Evolutionary conservation across 2,888 invertebrate genomes (phyloP), one percentile per base, ranked within the genome.

Genomic region (Leucozona laternaria): DNA sequence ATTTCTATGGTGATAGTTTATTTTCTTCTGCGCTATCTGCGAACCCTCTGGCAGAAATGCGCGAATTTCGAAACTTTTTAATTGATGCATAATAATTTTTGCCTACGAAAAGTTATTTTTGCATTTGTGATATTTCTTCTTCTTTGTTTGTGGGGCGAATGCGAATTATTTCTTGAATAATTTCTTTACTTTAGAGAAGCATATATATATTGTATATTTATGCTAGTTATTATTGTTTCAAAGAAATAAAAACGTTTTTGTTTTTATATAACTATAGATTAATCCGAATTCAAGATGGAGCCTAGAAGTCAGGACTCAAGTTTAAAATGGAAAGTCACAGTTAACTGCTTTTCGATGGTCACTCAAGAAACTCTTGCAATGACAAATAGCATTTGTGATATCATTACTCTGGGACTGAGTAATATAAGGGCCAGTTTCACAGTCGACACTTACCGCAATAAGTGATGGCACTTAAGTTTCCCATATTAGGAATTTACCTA

Each of bases 71-170:
- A 77, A 85, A 80, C 55, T 73, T 85, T 83, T 77, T 85, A 85
- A 85, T 85, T 85, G 81, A 81, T 77, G 85, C 72, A 85, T 81
- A 81, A 77, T 73, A 48, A 77, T 80, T 76, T 77, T 80, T 53
- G 76, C 80, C 71, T 72, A 55, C 80, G 50, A 66, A 71, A 60
- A 72, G 71, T 77, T 64, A 40, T 45, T 76, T 80, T 73, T 48
- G 80, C 85, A 53, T 72, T 50, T 64, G 37, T 75, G 70, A 53
- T 66, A 76, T 62, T 22, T 53, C 37, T 20, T 43, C 28, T 8
- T 8, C 28, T 34, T 8, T 10, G 7, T 28, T 55, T 53, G 22
- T 5, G n/a, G 11, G 60, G 31, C 20, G 31, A 6, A 6, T 2
- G 28, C 5, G 76, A 72, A 66, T 85, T 80, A 77, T 77, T 80